Conservation (phyloP, 2,888 invertebrate species). For the Rhimphoctona megacephalus region DNA sequence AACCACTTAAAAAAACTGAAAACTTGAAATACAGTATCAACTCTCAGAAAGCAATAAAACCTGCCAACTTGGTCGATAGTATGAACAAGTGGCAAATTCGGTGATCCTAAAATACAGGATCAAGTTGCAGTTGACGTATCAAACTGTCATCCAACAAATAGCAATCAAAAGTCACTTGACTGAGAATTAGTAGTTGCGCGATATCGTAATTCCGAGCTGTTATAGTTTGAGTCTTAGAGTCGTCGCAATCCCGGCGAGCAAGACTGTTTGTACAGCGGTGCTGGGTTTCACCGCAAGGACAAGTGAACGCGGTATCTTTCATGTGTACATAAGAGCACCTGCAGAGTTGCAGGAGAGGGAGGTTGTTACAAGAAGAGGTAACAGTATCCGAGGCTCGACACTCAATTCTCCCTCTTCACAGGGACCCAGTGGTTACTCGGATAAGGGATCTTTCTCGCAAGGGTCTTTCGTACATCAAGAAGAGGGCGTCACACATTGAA, state of each 20-base stretch:
- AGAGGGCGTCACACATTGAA: conserved; percentile 47
- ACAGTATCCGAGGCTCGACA: conserved; percentile 63
- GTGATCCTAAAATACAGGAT: neutral
- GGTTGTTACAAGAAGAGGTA: conserved; percentile 51
- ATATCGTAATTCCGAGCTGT: conserved; percentile 11
- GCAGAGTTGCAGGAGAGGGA: neutral
- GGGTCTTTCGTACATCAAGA: conserved; percentile 45
- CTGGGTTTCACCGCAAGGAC: conserved; percentile 29
- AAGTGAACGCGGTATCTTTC: conserved; percentile 30
- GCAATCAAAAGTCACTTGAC: conserved; percentile 8
- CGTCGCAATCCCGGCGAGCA: neutral
- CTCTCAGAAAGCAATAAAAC: neutral
- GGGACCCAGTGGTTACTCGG: conserved; percentile 67
- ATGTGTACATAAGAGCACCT: conserved; percentile 39
- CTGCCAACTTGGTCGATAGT: neutral
- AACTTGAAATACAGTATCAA: neutral
- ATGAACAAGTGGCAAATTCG: neutral
- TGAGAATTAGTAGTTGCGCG: conserved; percentile 14
- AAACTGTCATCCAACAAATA: neutral
- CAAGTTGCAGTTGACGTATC: conserved; percentile 8
- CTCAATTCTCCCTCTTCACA: conserved; percentile 60
- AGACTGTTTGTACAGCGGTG: conserved; percentile 25
- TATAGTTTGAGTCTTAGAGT: neutral
- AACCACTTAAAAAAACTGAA: neutral
- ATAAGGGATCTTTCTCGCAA: conserved; percentile 62